Conservation (phyloP, 1,140 invertebrate genomes). For the Lasioglossum albipes region DNA sequence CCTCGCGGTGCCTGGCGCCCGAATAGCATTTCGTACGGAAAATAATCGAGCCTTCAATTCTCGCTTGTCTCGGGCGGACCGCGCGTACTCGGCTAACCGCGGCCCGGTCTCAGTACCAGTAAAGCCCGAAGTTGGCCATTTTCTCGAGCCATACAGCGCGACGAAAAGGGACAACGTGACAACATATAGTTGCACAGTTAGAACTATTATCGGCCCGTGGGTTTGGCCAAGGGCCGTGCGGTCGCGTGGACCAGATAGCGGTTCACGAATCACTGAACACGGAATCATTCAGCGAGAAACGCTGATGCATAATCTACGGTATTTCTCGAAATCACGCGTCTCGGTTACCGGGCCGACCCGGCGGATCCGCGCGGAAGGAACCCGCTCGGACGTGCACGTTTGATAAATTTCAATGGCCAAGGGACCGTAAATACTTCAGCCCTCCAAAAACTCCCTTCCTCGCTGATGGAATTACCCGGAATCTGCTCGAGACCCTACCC, state of each 20-base stretch:
- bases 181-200: constrained; percentile 46
- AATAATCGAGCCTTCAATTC: no score
- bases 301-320: constrained; percentile 58
- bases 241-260: constrained; percentile 61
- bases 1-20: no score
- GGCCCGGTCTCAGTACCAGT: no score
- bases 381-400: constrained; percentile 10
- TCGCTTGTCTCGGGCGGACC: no score
- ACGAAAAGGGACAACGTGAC: no score
- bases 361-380: constrained; percentile 2
- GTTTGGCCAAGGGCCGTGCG: constrained; percentile 47
- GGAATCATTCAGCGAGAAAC: constrained; percentile 52
- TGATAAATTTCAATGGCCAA: constrained; percentile 11
- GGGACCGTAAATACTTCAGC: constrained; percentile 14
- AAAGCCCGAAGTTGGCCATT: no score
- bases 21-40: no score
- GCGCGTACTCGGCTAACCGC: no score
- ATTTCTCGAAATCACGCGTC: constrained; percentile 55
- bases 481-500: not conserved
- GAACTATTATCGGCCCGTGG: constrained; percentile 48
- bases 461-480: not conserved
- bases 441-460: not conserved
- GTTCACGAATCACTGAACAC: constrained; percentile 59
- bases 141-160: no score
- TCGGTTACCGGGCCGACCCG: constrained; percentile 14